A percentile compares a stretch with the other conserved stretches of the same genome.
Conservation (phyloP, 2,888 invertebrate species). For the Euplexia lucipara region DNA sequence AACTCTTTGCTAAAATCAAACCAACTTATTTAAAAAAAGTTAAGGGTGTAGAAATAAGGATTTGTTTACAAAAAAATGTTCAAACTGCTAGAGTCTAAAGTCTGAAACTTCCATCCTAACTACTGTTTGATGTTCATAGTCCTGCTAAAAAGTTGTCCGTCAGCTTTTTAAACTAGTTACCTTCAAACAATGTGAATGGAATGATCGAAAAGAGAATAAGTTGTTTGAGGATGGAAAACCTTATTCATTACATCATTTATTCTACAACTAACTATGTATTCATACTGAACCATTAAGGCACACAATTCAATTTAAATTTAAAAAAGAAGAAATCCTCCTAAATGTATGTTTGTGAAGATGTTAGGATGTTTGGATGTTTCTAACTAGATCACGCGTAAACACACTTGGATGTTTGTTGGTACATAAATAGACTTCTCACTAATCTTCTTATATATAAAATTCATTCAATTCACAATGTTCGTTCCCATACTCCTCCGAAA, state of each 20-base stretch:
- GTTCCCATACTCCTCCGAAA: too few species aligned
- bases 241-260: too few species aligned
- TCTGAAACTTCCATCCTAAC: constrained; percentile 9
- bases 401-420: too few species aligned
- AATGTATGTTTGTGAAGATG: too few species aligned
- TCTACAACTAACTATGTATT: not conserved
- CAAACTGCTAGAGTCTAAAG: not conserved
- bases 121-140: constrained; percentile 2
- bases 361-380: too few species aligned
- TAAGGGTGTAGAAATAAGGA: not conserved
- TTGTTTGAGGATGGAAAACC: not conserved
- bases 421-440: too few species aligned
- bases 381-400: too few species aligned
- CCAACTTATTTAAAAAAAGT: not conserved
- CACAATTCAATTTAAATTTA: too few species aligned
- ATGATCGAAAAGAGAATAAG: not conserved
- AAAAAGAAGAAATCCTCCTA: too few species aligned
- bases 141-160: constrained; percentile 22
- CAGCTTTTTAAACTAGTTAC: constrained; percentile 4
- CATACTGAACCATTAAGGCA: too few species aligned
- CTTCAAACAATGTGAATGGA: not conserved
- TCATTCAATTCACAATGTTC: too few species aligned
- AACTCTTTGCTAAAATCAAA: not conserved
- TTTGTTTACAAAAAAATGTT: not conserved
- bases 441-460: too few species aligned